Evolutionary conservation across 2,797 vertebrate species (phyloP).

Genomic region (Lates japonicus): DNA sequence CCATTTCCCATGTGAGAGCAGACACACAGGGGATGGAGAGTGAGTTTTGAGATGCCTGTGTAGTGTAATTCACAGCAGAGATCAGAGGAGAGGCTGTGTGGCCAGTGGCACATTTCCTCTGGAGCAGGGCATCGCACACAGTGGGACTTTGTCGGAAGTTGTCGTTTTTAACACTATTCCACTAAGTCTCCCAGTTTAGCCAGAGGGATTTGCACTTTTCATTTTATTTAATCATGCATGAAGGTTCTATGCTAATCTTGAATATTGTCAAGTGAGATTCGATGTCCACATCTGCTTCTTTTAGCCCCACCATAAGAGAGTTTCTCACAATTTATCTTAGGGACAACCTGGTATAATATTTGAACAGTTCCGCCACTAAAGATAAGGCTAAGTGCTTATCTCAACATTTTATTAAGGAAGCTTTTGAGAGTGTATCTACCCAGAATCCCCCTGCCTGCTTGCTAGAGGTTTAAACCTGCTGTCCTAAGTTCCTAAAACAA

Average conservation of each 20-base stretch:
- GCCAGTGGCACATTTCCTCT: conserved; percentile 26
- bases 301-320: neutral
- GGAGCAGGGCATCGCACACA: conserved; percentile 19
- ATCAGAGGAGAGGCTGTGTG: conserved; percentile 5
- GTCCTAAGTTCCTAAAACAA: conserved; percentile 10
- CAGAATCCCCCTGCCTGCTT: neutral
- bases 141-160: conserved; percentile 1
- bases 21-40: conserved; percentile 19
- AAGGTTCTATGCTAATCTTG: conserved; percentile 42
- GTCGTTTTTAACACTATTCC: conserved; percentile 26
- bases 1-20: conserved; percentile 32
- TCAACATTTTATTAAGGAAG: neutral
- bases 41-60: conserved; percentile 23
- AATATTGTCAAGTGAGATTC: conserved; percentile 44
- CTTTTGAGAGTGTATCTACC: conserved; percentile 13
- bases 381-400: conserved; percentile 3
- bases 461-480: conserved; percentile 11
- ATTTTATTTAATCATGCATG: conserved; percentile 39
- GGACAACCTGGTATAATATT: conserved; percentile 15
- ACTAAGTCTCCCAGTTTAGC: conserved; percentile 20
- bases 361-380: neutral
- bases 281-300: conserved; percentile 40
- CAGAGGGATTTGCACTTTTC: conserved; percentile 35
- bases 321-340: conserved; percentile 22
- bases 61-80: conserved; percentile 23